Evolutionary conservation across 1,140 invertebrate species (phyloP), one percentile per base, ranked within the genome.

Genomic region (Brachionus rubens): DNA sequence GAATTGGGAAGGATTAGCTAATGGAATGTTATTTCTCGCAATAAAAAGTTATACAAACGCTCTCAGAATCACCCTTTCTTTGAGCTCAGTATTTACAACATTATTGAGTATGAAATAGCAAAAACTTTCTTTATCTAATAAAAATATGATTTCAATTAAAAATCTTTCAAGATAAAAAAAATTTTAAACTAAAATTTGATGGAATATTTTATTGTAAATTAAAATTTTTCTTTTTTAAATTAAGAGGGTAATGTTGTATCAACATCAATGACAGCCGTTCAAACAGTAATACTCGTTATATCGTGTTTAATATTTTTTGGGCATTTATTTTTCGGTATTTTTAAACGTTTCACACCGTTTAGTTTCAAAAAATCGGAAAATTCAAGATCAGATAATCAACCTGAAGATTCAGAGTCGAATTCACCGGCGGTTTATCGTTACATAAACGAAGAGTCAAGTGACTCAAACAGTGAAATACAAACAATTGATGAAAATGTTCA

Each of bases 281-380:
- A 56, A 62, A 21, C 36, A 36, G 30, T 76, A 36, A 56, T 76
- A 16, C n/a, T 76, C 6, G 40, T 59, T 19, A 7, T 76, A 12
- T 56, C 72, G 7, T 76, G 36, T 33, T 43, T 54, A 16, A 59
- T 76, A 16, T 76, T 36, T 21, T 46, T 76, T 47, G 72, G 72
- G n/a, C 24, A 50, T 14, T 41, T 76, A 28, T 54, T 76, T 62
- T 76, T 76, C 36, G 72, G 72, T 2, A 16, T 76, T 26, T 76
- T 76, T 21, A 76, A 76, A 47, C 28, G 40, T 5, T 47, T 76
- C 30, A 72, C 68, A 21, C 68, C 68, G 14, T 72, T 72, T 48
- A 72, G 50, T n/a, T 50, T 26, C 21, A 16, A 36, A 40, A 72
- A 54, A 33, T 59, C 54, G 12, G n/a, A 14, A 19, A 14, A 33